Percentiles rank a stretch among this genome's conserved stretches.
phyloP scores from a whole-genome alignment of 35 echinoderm and acorn worm genomes.

The Chiridota heheva region DNA sequence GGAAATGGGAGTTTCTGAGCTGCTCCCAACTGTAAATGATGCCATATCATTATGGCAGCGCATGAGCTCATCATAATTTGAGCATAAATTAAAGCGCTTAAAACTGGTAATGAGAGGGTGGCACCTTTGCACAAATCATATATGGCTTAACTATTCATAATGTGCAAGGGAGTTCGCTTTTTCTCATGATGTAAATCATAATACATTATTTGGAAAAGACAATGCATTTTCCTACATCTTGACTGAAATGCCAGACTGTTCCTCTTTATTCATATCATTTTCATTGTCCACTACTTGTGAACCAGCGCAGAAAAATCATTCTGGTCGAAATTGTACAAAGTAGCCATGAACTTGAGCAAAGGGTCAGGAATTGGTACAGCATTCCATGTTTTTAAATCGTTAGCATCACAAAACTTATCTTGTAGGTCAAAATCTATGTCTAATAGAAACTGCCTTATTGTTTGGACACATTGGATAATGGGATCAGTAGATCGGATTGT shows the following conservation, averaged over 20 bases:
- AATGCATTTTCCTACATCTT: background rate
- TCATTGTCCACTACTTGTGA: background rate
- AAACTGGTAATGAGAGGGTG: background rate
- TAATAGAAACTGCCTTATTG: background rate
- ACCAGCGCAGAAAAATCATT: background rate
- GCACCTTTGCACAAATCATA: background rate
- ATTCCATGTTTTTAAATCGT: background rate
- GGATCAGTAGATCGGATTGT: background rate
- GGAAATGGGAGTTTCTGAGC: background rate
- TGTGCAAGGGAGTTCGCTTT: background rate
- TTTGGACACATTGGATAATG: background rate
- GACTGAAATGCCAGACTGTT: background rate
- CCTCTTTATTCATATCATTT: background rate
- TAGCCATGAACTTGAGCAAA: background rate
- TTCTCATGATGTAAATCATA: background rate
- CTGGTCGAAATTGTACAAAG: background rate
- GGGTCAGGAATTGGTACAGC: background rate
- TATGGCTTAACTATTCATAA: background rate
- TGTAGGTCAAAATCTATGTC: background rate
- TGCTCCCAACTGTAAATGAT: background rate
- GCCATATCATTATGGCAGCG: constrained; percentile 11
- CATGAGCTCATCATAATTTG: background rate
- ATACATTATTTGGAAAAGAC: background rate
- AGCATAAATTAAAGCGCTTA: background rate
- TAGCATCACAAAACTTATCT: background rate